phyloP scores from a whole-genome alignment of 2,113 vertebrate species.

The Crypturellus undulatus region DNA sequence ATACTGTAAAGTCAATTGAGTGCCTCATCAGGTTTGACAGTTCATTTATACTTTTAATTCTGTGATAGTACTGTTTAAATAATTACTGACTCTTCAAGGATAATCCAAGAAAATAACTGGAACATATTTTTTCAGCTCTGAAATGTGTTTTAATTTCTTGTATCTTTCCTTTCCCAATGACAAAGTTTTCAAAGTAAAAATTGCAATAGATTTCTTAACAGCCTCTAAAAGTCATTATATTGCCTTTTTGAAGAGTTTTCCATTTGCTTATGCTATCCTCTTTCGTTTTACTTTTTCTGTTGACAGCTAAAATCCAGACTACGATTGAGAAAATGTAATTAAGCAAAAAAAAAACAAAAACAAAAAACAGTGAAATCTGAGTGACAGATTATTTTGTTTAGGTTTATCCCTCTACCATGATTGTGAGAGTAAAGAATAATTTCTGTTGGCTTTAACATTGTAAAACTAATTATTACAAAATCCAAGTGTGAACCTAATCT shows the following conservation, averaged over 20 bases:
- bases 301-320: background rate
- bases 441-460: background rate
- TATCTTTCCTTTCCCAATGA: background rate
- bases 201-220: background rate
- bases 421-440: background rate
- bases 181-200: background rate
- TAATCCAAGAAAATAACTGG: conserved; percentile 9
- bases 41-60: conserved; percentile 21
- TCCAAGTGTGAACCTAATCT: background rate
- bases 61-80: background rate
- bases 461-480: background rate
- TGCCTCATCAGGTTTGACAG: conserved; percentile 27
- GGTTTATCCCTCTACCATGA: background rate
- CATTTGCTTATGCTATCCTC: background rate
- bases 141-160: background rate
- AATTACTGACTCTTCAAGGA: background rate
- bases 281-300: background rate
- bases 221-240: background rate
- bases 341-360: background rate
- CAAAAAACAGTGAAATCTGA: background rate
- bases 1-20: conserved; percentile 14
- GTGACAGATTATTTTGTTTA: background rate
- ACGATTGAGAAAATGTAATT: background rate
- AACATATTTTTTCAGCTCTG: background rate
- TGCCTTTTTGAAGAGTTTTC: background rate